Evolutionary conservation across 2,797 vertebrate genomes (phyloP), one percentile per base, ranked within the genome.

Genomic region (Sciurus carolinensis): DNA sequence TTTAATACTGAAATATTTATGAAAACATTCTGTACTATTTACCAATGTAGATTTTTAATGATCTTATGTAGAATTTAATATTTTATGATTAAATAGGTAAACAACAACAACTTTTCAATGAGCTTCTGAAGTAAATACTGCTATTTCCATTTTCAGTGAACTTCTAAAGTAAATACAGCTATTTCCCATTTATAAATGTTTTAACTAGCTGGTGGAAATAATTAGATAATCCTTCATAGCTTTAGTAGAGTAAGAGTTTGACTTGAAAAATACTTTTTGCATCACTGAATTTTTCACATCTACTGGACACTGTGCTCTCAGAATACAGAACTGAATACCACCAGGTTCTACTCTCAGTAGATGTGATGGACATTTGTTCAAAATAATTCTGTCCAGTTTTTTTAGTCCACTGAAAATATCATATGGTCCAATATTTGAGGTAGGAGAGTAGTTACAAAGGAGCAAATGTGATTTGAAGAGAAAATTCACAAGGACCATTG

Each of bases 21-120:
- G 52, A 72, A 92, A 84, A 73, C 26, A 26, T 80, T 93, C 54
- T 50, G 44, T 57, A 69, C 22, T 77, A 77, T 80, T 91, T 84
- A 77, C 9, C 96, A 75, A 77, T 81, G 26, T 72, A 86, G 39
- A 87, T 83, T 93, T 94, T 80, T 94, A 59, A 69, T 87, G n/a
- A 81, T 67, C 50, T 90, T 94, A 12, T 89, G 1, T 88, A 44
- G 20, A 85, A 36, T 72, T 81, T 92, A 88, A 76, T 64, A 90
- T 95, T 94, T 57, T 85, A 73, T 91, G 67, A 96, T 52, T 66
- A 5, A 64, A 62, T 69, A 91, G 39, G 33, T 92, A 95, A 94
- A 69, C 15, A 77, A 57, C 67, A 39, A 39, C 39, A 82, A 80
- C 69, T 94, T 97, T 77, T 90, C 72, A 86, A 59, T 86, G 71